A percentile compares a stretch with the other conserved stretches of the same genome.
Evolutionary conservation across 2,113 vertebrate genomes (phyloP).

Genomic region (Acrocephalus arundinaceus): DNA sequence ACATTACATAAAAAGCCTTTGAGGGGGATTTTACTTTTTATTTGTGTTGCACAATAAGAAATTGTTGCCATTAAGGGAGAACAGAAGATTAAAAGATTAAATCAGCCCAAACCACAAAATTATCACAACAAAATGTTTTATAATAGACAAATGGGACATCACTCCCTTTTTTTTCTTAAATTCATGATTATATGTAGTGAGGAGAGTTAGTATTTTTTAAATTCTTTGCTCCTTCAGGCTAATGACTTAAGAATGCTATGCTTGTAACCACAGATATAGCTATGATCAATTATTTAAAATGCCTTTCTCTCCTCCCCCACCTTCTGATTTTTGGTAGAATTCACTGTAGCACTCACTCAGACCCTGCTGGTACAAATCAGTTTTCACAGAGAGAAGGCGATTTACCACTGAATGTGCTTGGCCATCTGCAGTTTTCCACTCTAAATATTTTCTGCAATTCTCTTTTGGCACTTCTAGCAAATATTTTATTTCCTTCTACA

Average conservation of each 20-base stretch:
- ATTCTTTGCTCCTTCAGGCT: constrained; percentile 21
- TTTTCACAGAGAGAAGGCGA: constrained; percentile 44
- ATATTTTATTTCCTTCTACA: constrained; percentile 34
- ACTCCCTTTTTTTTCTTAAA: not conserved
- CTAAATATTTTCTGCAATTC: constrained; percentile 4
- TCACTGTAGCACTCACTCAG: constrained; percentile 6
- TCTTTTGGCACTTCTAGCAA: constrained; percentile 25
- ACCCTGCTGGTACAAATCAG: constrained; percentile 58
- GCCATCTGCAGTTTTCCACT: constrained; percentile 45
- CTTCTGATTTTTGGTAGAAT: not conserved
- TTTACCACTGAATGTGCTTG: constrained; percentile 24
- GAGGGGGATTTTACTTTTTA: not conserved
- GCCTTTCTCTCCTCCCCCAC: not conserved
- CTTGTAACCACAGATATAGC: constrained; percentile 15
- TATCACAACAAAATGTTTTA: not conserved
- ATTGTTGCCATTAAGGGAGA: not conserved
- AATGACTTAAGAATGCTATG: constrained; percentile 34
- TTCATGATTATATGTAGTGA: not conserved
- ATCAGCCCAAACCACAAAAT: not conserved
- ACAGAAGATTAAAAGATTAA: not conserved
- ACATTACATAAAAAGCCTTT: constrained; percentile 32
- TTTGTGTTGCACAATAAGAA: not conserved
- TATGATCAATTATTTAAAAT: constrained; percentile 51
- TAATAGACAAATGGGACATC: not conserved
- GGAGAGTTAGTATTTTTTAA: constrained; percentile 30